Evolutionary conservation across 2,113 vertebrate species (phyloP).

Genomic region (Lagenorhynchus albirostris): DNA sequence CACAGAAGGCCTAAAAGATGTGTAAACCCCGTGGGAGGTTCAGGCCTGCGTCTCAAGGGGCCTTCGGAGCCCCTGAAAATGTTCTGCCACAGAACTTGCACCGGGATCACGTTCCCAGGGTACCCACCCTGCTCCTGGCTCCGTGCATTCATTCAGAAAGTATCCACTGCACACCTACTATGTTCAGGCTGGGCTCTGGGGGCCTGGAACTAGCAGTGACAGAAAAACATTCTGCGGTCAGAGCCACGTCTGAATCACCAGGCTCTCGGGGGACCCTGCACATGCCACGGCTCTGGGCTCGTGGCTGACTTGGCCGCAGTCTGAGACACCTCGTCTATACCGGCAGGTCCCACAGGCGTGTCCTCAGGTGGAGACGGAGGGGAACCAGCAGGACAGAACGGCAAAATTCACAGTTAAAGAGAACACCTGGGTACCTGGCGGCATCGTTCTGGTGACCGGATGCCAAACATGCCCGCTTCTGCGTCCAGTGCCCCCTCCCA

Average conservation of each 20-base stretch:
- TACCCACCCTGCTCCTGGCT: fast-evolving
- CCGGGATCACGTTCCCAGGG: not conserved
- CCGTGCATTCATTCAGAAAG: fast-evolving
- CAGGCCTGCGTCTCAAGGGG: not conserved
- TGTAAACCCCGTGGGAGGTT: not conserved
- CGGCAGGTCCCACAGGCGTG: fast-evolving
- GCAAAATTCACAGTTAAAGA: fast-evolving
- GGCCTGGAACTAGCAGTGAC: fast-evolving
- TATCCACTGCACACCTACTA: fast-evolving
- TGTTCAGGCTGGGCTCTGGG: fast-evolving
- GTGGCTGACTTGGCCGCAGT: fast-evolving
- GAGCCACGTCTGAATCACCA: not conserved
- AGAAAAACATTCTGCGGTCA: not conserved
- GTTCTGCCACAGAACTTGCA: not conserved
- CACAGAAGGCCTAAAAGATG: fast-evolving
- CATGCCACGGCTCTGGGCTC: fast-evolving
- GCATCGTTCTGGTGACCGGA: fast-evolving
- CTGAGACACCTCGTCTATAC: not conserved
- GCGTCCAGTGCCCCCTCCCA: fast-evolving
- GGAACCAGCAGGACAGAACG: not conserved
- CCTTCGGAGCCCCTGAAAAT: not conserved
- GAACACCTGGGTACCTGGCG: fast-evolving
- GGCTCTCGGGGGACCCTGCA: not conserved
- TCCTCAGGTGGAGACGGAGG: not conserved
- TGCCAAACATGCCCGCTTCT: fast-evolving